These are phyloP conservation scores for Mesocricetus auratus DNA, from an alignment of 2,113 vertebrate species.

Conservation along the genomic window DNA sequence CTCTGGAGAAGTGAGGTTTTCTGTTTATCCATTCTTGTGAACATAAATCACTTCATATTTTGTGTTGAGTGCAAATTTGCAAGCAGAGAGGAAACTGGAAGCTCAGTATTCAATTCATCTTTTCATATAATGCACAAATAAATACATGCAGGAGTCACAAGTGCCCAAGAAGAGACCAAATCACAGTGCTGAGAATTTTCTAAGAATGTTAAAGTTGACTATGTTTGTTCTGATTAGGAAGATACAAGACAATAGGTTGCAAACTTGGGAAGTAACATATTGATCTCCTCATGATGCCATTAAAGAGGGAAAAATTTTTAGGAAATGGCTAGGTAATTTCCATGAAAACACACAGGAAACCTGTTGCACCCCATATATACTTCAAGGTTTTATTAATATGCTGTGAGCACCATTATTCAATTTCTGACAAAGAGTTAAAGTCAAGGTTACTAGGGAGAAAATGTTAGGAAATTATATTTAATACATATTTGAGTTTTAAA, in stretches of 20 bases:
- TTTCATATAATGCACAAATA: slow-evolving; percentile 58
- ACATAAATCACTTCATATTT: slow-evolving; percentile 72
- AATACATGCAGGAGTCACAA: slow-evolving; percentile 40
- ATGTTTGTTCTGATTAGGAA: neutral
- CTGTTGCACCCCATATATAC: neutral
- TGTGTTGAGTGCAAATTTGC: slow-evolving; percentile 68
- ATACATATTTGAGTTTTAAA: neutral
- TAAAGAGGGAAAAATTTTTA: neutral
- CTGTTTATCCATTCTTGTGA: slow-evolving; percentile 37
- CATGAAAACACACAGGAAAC: slow-evolving; percentile 33
- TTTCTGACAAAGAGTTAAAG: slow-evolving; percentile 8
- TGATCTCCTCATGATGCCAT: neutral
- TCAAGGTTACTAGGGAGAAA: slow-evolving; percentile 11
- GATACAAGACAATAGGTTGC: neutral
- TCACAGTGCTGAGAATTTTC: neutral
- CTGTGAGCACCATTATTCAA: neutral
- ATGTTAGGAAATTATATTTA: neutral
- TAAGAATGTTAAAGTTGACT: neutral
- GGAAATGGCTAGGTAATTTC: neutral
- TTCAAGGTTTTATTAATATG: neutral
- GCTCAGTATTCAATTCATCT: slow-evolving; percentile 64
- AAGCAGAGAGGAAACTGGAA: slow-evolving; percentile 66
- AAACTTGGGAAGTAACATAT: neutral
- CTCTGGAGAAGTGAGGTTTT: slow-evolving; percentile 67
- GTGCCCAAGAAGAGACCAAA: neutral